Evolutionary conservation across 2,888 invertebrate genomes (phyloP), one percentile per base, ranked within the genome.

Genomic region (Drosophila fulvimacula): DNA sequence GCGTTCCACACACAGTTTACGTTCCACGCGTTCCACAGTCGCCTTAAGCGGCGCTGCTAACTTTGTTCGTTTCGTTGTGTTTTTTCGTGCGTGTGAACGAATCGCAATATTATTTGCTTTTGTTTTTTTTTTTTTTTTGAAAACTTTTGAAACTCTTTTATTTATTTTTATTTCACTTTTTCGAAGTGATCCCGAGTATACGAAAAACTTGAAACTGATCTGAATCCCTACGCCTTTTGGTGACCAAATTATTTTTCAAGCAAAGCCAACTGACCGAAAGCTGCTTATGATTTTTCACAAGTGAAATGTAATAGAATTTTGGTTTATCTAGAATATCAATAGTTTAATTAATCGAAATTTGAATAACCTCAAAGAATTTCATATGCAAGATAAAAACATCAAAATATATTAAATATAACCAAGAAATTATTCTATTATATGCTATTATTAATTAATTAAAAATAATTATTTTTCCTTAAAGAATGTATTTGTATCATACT

Each of bases 11-110:
- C 13, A 39, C 24, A 44, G 11, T 2, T 48, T 30, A 11, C 36
- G 39, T 67, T 55, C 65, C 38, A 53, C 67, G 39, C 52, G 66
- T 34, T 53, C 67, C 48, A 67, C 68, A 49, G 21, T 6, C n/a
- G 36, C 24, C 32, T 36, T 27, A 13, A 9, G n/a, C 13, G 15
- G 66, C 27, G 32, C 32, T 67, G 71, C 46, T 74, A 73, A 73
- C 66, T 58, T 21, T 1, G 38, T 11, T 36, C 21, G 34, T 24
- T 17, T 11, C 30, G 10, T 2, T 48, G 11, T 48, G 11, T 1
- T 30, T 30, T 11, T 1, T 17, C n/a, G 6, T 60, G 17, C 13
- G 46, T 10, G 57, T 30, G 46, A 34, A 17, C n/a, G 3, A 15
- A n/a, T 60, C 32, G 34, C 19, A 48, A 48, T 21, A 10, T n/a